A percentile compares a stretch with the other conserved stretches of the same genome.
Conservation (phyloP, 2,113 vertebrate genomes). For the Lycaon pictus region DNA sequence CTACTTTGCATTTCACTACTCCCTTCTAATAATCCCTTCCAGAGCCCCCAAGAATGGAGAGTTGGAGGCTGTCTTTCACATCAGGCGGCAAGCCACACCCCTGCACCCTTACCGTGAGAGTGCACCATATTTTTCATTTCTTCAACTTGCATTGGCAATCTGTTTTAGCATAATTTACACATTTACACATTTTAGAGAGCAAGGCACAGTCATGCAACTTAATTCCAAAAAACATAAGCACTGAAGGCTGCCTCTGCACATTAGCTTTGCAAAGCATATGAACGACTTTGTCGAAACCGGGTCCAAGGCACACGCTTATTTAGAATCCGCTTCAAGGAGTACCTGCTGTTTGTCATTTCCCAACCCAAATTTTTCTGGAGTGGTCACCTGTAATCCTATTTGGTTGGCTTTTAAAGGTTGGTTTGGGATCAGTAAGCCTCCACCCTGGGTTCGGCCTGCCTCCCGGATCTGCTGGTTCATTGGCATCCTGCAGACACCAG, state of each 20-base stretch:
- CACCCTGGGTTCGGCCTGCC: no score
- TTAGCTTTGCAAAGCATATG: slow-evolving; percentile 85
- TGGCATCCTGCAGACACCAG: neutral
- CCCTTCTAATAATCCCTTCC: slow-evolving; percentile 61
- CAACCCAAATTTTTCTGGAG: slow-evolving; percentile 74
- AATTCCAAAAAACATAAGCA: slow-evolving; percentile 91
- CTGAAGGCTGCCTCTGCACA: slow-evolving; percentile 83
- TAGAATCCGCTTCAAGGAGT: slow-evolving; percentile 80
- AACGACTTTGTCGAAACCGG: slow-evolving; percentile 81
- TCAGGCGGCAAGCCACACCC: slow-evolving; percentile 84
- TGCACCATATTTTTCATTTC: slow-evolving; percentile 89
- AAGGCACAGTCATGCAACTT: slow-evolving; percentile 89
- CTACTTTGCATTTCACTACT: neutral
- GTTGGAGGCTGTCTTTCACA: slow-evolving; percentile 82
- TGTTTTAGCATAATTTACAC: slow-evolving; percentile 91
- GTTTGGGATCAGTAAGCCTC: neutral
- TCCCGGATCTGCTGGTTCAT: neutral
- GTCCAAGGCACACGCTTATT: slow-evolving; percentile 79
- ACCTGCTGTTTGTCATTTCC: slow-evolving; percentile 78
- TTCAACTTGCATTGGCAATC: slow-evolving; percentile 88
- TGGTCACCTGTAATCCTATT: slow-evolving; percentile 64
- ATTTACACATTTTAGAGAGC: slow-evolving; percentile 91
- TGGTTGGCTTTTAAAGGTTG: slow-evolving; percentile 66
- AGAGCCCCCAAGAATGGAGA: slow-evolving; percentile 55
- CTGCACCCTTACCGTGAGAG: slow-evolving; percentile 82